Evolutionary conservation across 92 coral and sea anemone species (phyloP), one percentile per base, ranked within the genome.

Genomic region (Ricordea florida): DNA sequence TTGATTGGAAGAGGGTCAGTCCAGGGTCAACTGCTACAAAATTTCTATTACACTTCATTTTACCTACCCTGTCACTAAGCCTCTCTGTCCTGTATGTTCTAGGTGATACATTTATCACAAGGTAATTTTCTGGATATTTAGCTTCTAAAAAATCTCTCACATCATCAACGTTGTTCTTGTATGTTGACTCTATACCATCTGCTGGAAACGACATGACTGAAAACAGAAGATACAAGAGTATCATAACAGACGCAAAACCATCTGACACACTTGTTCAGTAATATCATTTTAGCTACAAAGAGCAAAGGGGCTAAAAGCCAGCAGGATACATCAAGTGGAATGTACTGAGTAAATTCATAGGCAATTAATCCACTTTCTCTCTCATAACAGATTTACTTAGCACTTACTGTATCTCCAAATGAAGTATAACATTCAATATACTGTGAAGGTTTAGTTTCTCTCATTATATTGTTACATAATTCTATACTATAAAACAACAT

Each of bases 151-250:
- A 94, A 28, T 62, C 92, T 40, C 97, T 84, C 31, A 94, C 97
- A 75, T 94, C 98, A 49, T 94, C 98, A 2, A 94, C 85, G 45
- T 93, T 94, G 79, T 94, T 94, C 44, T 94, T 94, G 69, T 94
- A 94, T 4, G 98, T 74, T 4, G 98, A 94, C 70, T 94, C 98
- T 35, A 94, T 81, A 13, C 98, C 98, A 23, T 94, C 98, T 13
- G 97, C 98, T 43, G 98, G 98, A 32, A 85, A 92, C 5, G 97
- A 93, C 98, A 94, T 94, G 7, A 89, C 98, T 92, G 72, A 24
- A 79, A 78, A 16, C 58, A 38, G 37, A 48, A 34, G 10, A 10
- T 0, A 30, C 15, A 21, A 15, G 4, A 21, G 7, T 4, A 69
- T 15, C n/a, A 30, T 24, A 16, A 4, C 38, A 57, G 6, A 24